phyloP scores from a whole-genome alignment of 2,888 invertebrate genomes.

The Sturmia bella region DNA sequence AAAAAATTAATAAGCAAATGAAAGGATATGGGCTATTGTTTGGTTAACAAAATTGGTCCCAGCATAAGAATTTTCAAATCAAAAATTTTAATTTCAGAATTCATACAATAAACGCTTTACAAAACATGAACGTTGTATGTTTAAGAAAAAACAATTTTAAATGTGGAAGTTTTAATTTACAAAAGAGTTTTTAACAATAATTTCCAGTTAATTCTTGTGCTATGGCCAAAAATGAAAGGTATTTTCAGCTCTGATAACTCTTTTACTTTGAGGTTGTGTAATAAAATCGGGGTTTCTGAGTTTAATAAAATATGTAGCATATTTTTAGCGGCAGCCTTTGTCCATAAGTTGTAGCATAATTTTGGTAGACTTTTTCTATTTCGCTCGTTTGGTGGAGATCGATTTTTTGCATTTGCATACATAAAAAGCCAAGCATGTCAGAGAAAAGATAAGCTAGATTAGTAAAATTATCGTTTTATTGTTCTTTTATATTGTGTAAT shows the following conservation, averaged over 20 bases:
- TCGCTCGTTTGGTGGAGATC: conserved; percentile 48
- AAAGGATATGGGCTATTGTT: conserved; percentile 68
- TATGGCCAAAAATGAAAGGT: too few species aligned
- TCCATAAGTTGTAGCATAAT: conserved; percentile 60
- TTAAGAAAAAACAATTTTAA: too few species aligned
- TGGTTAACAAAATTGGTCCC: neutral
- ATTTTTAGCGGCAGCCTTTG: conserved; percentile 45
- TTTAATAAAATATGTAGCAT: conserved; percentile 18
- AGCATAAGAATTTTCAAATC: too few species aligned
- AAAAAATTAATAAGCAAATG: conserved; percentile 53
- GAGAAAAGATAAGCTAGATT: conserved; percentile 80
- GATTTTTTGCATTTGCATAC: conserved; percentile 37
- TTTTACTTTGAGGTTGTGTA: neutral
- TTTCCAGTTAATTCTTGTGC: conserved; percentile 8
- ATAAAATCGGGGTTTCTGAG: neutral
- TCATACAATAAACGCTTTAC: too few species aligned
- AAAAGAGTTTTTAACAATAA: too few species aligned
- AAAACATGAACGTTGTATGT: too few species aligned
- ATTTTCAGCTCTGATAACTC: conserved; percentile 59
- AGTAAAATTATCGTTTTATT: conserved; percentile 74
- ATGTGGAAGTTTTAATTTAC: too few species aligned
- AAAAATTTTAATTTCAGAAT: too few species aligned
- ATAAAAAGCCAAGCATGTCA: conserved; percentile 79
- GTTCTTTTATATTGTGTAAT: conserved; percentile 36
- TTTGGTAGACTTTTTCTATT: conserved; percentile 56